Percentiles rank a stretch among this genome's conserved stretches.
phyloP scores from a whole-genome alignment of 2,888 invertebrate genomes.

The Embidobia sp. region DNA sequence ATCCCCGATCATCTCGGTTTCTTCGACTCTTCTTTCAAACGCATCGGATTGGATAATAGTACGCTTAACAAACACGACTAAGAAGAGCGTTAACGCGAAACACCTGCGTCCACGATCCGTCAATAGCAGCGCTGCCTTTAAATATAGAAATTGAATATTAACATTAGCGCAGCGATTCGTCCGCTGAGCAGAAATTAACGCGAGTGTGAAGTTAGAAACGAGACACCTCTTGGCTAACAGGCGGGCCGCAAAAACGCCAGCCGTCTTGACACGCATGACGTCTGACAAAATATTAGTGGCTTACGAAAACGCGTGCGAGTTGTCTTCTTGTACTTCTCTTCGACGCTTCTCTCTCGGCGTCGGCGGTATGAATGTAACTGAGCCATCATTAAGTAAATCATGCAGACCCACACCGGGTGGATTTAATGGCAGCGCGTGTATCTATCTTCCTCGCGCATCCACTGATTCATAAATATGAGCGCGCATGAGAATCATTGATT shows the following conservation, averaged over 20 bases:
- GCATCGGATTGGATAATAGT: background rate
- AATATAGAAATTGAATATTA: constrained; percentile 73
- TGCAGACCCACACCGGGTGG: constrained; percentile 64
- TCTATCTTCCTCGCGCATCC: constrained; percentile 17
- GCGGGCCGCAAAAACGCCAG: constrained; percentile 70
- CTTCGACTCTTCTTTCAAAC: background rate
- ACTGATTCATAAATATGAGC: constrained; percentile 49
- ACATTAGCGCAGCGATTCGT: constrained; percentile 63
- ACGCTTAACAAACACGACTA: constrained; percentile 10
- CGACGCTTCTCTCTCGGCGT: constrained; percentile 56
- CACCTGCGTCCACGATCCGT: constrained; percentile 75
- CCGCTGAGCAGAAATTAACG: constrained; percentile 37
- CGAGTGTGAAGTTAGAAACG: constrained; percentile 13
- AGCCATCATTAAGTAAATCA: constrained; percentile 73
- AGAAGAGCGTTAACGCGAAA: constrained; percentile 47
- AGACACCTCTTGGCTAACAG: constrained; percentile 49
- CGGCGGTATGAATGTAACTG: constrained; percentile 65
- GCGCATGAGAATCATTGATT: constrained; percentile 30
- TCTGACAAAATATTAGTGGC: constrained; percentile 67
- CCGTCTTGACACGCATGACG: constrained; percentile 67
- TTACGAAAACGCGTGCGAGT: constrained; percentile 55
- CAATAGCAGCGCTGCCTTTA: constrained; percentile 67
- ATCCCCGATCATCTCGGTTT: background rate
- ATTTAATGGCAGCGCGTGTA: constrained; percentile 71
- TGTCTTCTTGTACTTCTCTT: constrained; percentile 31